phyloP scores from a whole-genome alignment of 2,113 vertebrate genomes.

The Erythrocercus mccallii region DNA sequence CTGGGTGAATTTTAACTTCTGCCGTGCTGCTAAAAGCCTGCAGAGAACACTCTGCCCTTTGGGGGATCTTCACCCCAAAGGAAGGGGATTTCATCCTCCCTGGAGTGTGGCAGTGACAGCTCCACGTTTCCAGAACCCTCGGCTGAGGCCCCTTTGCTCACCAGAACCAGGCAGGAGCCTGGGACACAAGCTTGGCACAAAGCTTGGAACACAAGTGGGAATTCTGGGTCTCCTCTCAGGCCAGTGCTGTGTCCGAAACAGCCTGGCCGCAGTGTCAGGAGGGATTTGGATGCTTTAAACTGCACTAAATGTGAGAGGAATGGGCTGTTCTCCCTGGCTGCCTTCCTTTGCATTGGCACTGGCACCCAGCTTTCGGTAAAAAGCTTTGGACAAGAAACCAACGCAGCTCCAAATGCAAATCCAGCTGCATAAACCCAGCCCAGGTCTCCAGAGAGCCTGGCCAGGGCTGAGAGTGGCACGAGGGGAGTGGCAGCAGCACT shows the following conservation, averaged over 20 bases:
- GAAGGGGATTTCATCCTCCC: neutral
- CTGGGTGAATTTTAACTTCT: neutral
- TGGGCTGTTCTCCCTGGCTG: neutral
- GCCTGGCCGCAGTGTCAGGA: neutral
- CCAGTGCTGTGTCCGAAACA: neutral
- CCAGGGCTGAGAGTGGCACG: neutral
- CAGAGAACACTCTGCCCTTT: neutral
- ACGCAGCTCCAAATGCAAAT: neutral
- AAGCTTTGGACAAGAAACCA: neutral
- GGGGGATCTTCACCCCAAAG: neutral
- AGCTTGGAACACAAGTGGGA: neutral
- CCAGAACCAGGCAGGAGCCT: neutral
- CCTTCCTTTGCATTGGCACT: rapidly evolving
- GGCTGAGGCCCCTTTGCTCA: neutral
- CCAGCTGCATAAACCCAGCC: neutral
- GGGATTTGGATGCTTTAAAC: neutral
- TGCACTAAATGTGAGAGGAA: neutral
- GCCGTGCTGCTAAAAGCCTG: neutral
- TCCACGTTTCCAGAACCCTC: neutral
- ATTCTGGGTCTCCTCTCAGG: neutral
- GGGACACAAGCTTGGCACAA: neutral
- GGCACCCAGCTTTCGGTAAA: neutral
- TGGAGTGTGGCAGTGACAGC: too few species aligned
- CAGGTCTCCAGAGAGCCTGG: neutral
- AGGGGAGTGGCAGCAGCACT: neutral